Evolutionary conservation across 2,888 invertebrate species (phyloP).

Genomic region (Papilio demoleus): DNA sequence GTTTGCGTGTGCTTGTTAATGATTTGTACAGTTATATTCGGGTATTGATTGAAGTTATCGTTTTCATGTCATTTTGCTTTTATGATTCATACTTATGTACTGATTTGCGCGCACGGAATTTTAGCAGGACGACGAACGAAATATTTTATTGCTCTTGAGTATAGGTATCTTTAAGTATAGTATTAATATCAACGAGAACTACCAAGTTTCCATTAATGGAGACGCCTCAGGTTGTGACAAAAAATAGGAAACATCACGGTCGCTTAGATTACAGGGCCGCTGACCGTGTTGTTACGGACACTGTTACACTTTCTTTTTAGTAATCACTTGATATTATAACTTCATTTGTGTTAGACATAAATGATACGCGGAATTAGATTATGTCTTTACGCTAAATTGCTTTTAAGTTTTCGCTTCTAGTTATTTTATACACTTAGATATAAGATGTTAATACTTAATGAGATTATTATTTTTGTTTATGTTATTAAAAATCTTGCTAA

Average conservation of each 20-base stretch:
- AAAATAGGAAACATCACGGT: constrained; percentile 33
- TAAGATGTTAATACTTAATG: too few relatives aligned
- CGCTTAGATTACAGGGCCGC: constrained; percentile 20
- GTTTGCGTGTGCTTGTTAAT: constrained; percentile 23
- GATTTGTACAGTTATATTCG: constrained; percentile 16
- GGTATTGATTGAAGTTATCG: neutral
- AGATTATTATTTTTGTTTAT: neutral
- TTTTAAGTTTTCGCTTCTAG: neutral
- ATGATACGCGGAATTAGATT: neutral
- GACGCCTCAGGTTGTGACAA: constrained; percentile 19
- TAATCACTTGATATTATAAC: neutral
- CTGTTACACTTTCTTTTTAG: constrained; percentile 11
- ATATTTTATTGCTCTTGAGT: neutral
- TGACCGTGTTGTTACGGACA: constrained; percentile 28
- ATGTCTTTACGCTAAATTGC: neutral
- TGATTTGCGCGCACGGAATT: neutral
- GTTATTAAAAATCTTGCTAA: neutral
- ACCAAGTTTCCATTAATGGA: constrained; percentile 19
- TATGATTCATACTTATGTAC: neutral
- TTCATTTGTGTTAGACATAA: neutral
- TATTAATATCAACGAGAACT: neutral
- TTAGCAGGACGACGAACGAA: too few relatives aligned
- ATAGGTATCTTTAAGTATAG: neutral
- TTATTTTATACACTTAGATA: too few relatives aligned
- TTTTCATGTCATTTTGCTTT: constrained; percentile 7